Evolutionary conservation across 2,888 invertebrate species (phyloP).

Genomic region (Eueremaeus valkanovi): DNA sequence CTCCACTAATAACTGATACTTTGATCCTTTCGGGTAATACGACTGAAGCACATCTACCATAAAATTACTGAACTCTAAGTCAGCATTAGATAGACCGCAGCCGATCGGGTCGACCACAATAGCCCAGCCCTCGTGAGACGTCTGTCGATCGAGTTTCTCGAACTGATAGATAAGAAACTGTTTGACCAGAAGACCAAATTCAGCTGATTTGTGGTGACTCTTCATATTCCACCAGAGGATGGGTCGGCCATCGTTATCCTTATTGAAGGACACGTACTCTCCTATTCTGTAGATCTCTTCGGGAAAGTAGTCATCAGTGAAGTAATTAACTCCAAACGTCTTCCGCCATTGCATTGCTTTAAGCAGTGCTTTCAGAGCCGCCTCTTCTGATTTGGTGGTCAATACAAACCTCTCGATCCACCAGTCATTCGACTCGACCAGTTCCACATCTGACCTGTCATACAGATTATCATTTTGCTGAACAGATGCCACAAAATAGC

Average conservation of each 20-base stretch:
- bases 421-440: constrained; percentile 33
- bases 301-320: constrained; percentile 35
- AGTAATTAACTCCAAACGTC: constrained; percentile 24
- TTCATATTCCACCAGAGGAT: neutral
- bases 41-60: constrained; percentile 77
- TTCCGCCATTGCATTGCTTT: constrained; percentile 39
- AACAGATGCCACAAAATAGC: neutral
- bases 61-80: constrained; percentile 84
- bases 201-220: constrained; percentile 27
- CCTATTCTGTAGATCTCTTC: constrained; percentile 39
- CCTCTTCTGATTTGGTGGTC: constrained; percentile 29
- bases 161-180: constrained; percentile 30
- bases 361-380: constrained; percentile 24
- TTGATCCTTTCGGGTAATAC: constrained; percentile 70
- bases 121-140: constrained; percentile 36
- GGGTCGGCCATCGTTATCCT: constrained; percentile 5
- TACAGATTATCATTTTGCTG: constrained; percentile 14
- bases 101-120: constrained; percentile 36
- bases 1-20: constrained; percentile 36
- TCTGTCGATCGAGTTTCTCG: constrained; percentile 25
- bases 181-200: constrained; percentile 24
- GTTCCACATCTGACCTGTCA: constrained; percentile 35
- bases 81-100: constrained; percentile 52
- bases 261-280: neutral
- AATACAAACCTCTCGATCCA: constrained; percentile 36